A percentile compares a stretch with the other conserved stretches of the same genome.
Conservation (phyloP, 2,888 invertebrate genomes). For the Copidosoma aretas region DNA sequence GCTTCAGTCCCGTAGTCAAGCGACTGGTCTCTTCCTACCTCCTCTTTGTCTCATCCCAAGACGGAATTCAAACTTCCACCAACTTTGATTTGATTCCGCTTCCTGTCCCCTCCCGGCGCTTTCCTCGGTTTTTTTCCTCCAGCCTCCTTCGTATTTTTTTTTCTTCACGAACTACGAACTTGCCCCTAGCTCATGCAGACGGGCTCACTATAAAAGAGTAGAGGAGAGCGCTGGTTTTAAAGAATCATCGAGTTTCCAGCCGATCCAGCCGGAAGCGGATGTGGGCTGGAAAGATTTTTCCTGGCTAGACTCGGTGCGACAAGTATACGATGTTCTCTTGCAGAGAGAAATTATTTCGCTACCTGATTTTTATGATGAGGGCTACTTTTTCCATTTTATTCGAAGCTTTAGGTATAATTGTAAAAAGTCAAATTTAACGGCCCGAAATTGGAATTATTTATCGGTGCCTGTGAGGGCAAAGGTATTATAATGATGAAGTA, state of each 20-base stretch:
- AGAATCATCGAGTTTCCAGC: conserved; percentile 43
- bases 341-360: too few species aligned
- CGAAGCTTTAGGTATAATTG: too few species aligned
- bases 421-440: too few species aligned
- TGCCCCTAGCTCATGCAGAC: neutral
- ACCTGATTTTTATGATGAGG: too few species aligned
- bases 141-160: conserved; percentile 16
- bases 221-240: conserved; percentile 43
- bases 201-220: conserved; percentile 44
- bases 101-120: conserved; percentile 31
- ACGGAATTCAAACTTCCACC: conserved; percentile 21
- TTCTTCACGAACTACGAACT: conserved; percentile 37
- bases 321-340: too few species aligned
- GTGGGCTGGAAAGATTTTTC: conserved; percentile 34
- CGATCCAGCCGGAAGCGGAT: conserved; percentile 36
- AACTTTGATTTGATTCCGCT: conserved; percentile 58
- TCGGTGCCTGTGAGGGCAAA: too few species aligned
- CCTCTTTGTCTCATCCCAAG: neutral
- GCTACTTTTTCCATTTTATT: too few species aligned
- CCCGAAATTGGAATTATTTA: neutral
- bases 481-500: conserved; percentile 1
- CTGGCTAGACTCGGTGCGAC: neutral
- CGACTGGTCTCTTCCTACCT: conserved; percentile 9
- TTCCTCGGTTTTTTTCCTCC: conserved; percentile 14
- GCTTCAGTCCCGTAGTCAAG: too few species aligned